Evolutionary conservation across 2,797 vertebrate genomes (phyloP).

Genomic region (Cichlasoma orientale): DNA sequence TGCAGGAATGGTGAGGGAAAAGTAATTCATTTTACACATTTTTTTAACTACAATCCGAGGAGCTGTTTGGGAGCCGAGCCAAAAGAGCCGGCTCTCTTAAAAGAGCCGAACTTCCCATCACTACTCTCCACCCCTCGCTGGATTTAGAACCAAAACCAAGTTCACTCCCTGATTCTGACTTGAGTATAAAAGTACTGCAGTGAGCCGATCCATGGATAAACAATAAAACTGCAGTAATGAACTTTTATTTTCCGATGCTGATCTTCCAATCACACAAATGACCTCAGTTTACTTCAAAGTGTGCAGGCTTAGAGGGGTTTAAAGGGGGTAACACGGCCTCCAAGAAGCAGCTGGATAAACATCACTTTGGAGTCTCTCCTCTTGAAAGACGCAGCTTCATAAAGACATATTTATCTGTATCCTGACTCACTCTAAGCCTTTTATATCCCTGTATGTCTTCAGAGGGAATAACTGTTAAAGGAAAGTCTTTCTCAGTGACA

Average conservation of each 20-base stretch:
- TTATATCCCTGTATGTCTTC: conserved; percentile 13
- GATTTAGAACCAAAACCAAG: not conserved
- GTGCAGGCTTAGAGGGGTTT: not conserved
- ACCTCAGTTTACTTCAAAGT: not conserved
- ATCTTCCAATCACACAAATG: not conserved
- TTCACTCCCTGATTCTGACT: not conserved
- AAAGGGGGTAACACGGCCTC: not conserved
- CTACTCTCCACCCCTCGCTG: no score
- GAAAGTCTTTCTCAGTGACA: conserved; percentile 11
- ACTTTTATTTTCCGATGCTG: not conserved
- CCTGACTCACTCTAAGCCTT: not conserved
- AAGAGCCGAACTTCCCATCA: no score
- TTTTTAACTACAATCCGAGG: no score
- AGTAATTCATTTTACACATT: no score
- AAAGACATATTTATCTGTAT: conserved; percentile 30
- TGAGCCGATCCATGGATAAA: not conserved
- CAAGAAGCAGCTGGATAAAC: not conserved
- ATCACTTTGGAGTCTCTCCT: not conserved
- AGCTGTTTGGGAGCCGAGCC: no score
- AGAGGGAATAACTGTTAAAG: conserved; percentile 10
- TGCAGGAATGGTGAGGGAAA: no score
- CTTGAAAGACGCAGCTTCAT: conserved; percentile 8
- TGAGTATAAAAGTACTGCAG: no score
- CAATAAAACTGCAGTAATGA: no score
- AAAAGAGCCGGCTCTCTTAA: no score